These are phyloP conservation scores for Littorina saxatilis DNA, from an alignment of 1,140 invertebrate genomes.

Conservation along the genomic window DNA sequence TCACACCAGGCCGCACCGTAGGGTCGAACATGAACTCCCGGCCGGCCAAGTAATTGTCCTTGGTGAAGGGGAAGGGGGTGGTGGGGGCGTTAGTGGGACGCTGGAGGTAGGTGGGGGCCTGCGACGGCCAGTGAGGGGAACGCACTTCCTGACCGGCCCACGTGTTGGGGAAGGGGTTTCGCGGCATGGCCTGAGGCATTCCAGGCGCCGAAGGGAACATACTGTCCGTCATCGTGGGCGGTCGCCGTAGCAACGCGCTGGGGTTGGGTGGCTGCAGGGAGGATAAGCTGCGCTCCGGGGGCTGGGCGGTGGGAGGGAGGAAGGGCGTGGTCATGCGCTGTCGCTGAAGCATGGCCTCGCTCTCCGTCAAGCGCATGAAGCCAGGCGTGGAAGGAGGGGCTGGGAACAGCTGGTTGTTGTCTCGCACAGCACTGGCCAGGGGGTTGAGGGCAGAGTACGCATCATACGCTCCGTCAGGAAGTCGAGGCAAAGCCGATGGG, in stretches of 20 bases:
- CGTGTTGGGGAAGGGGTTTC: slow-evolving; percentile 68
- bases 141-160: slow-evolving; percentile 69
- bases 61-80: slow-evolving; percentile 60
- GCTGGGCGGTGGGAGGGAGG: slow-evolving; percentile 55
- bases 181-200: slow-evolving; percentile 63
- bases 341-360: slow-evolving; percentile 64
- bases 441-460: slow-evolving; percentile 46
- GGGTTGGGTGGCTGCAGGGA: slow-evolving; percentile 59
- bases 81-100: slow-evolving; percentile 53
- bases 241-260: slow-evolving; percentile 58
- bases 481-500: slow-evolving; percentile 34
- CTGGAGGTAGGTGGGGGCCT: slow-evolving; percentile 64
- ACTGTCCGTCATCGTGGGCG: slow-evolving; percentile 62
- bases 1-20: slow-evolving; percentile 54
- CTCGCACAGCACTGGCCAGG: slow-evolving; percentile 37
- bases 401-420: slow-evolving; percentile 51
- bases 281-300: slow-evolving; percentile 44
- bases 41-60: slow-evolving; percentile 66
- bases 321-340: slow-evolving; percentile 67
- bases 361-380: slow-evolving; percentile 65
- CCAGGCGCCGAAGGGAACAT: slow-evolving; percentile 61
- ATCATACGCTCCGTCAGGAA: slow-evolving; percentile 43
- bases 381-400: slow-evolving; percentile 49
- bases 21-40: slow-evolving; percentile 72
- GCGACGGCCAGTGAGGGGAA: slow-evolving; percentile 67